Evolutionary conservation across 2,888 invertebrate species (phyloP).

Genomic region (Charanyca ferruginea): DNA sequence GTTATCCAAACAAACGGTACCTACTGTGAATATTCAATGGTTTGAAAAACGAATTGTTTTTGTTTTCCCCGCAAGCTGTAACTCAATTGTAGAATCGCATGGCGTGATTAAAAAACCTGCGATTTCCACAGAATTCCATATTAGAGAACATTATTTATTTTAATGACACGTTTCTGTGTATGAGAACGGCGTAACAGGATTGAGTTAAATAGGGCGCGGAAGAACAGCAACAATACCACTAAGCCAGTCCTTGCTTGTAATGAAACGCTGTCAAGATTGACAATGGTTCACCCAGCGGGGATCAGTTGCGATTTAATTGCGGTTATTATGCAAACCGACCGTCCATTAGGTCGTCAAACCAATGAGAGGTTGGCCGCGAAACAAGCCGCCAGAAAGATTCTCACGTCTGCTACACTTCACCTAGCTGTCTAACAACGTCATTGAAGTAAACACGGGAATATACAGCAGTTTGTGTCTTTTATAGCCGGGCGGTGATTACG

Average conservation of each 20-base stretch:
- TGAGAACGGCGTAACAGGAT: constrained; percentile 27
- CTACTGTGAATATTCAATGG: constrained; percentile 49
- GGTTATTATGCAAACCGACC: constrained; percentile 79
- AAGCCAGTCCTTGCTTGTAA: constrained; percentile 65
- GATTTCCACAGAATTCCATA: constrained; percentile 18
- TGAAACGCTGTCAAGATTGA: constrained; percentile 71
- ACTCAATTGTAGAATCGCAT: constrained; percentile 26
- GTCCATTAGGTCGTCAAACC: constrained; percentile 75
- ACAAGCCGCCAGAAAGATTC: constrained; percentile 61
- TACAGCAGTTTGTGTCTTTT: constrained; percentile 49
- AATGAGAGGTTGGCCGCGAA: constrained; percentile 66
- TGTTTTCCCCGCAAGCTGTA: constrained; percentile 24
- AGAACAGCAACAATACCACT: constrained; percentile 50
- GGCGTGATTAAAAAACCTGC: constrained; percentile 5
- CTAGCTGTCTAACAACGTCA: constrained; percentile 69
- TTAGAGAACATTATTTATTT: constrained; percentile 35
- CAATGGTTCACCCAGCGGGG: constrained; percentile 71
- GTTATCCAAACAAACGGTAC: constrained; percentile 53
- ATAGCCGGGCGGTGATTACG: constrained; percentile 36
- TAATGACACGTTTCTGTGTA: constrained; percentile 23
- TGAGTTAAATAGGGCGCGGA: constrained; percentile 48
- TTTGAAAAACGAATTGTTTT: constrained; percentile 50
- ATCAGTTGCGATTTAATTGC: constrained; percentile 78
- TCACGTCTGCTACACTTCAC: constrained; percentile 73
- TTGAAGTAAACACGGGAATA: constrained; percentile 52